phyloP scores from a whole-genome alignment of 2,888 invertebrate genomes.

The Ecliptopera silaceata region DNA sequence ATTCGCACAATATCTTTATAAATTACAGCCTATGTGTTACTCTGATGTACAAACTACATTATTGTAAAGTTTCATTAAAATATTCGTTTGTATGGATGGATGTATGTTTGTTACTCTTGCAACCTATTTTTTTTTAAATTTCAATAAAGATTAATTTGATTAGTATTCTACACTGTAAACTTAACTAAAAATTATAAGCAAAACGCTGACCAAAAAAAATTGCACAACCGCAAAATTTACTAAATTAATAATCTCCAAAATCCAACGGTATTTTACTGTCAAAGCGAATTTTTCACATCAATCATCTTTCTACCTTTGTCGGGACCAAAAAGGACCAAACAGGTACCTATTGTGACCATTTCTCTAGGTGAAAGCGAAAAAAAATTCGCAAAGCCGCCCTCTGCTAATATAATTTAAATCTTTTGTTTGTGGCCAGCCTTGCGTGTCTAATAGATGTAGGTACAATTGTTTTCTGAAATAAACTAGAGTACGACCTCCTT shows the following conservation, averaged over 20 bases:
- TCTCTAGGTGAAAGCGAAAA: background rate
- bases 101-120: too few species aligned
- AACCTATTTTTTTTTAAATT: too few species aligned
- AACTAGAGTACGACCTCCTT: background rate
- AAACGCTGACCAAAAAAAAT: too few species aligned
- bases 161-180: too few species aligned
- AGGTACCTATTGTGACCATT: background rate
- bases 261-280: background rate
- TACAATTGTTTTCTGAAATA: background rate
- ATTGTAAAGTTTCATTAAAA: too few species aligned
- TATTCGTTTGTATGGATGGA: too few species aligned
- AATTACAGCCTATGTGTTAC: too few species aligned
- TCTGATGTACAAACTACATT: too few species aligned
- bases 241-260: background rate
- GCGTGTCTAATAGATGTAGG: background rate
- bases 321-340: background rate
- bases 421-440: background rate
- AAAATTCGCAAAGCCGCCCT: background rate
- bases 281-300: conserved; percentile 1
- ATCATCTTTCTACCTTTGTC: background rate
- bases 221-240: background rate
- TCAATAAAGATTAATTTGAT: too few species aligned
- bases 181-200: too few species aligned
- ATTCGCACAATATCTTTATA: too few species aligned
- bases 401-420: conserved; percentile 1